Conservation (phyloP, 1,140 invertebrate genomes). For the Drosophila carrolli region DNA sequence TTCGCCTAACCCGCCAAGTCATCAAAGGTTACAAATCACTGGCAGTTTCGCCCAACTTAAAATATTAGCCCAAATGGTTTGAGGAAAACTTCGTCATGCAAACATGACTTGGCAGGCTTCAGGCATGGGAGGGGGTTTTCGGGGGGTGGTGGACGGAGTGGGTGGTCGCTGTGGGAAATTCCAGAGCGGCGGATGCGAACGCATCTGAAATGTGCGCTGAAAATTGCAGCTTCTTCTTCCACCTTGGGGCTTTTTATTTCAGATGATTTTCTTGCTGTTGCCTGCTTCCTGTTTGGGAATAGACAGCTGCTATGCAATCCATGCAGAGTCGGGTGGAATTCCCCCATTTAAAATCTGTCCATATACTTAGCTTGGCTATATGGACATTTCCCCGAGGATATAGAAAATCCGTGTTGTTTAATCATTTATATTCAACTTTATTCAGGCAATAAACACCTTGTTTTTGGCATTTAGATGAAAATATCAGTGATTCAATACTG, state of each 20-base stretch:
- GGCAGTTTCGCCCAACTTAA: conserved; percentile 52
- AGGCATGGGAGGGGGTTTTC: neutral
- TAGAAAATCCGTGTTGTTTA: too few species aligned
- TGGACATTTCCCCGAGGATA: neutral
- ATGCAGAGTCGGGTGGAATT: neutral
- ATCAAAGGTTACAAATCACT: conserved; percentile 53
- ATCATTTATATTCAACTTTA: too few species aligned
- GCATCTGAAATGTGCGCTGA: conserved; percentile 50
- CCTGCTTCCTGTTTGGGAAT: conserved; percentile 47
- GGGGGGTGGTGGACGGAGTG: neutral
- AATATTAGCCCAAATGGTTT: conserved; percentile 60
- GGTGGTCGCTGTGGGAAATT: conserved; percentile 21
- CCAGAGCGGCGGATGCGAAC: conserved; percentile 32
- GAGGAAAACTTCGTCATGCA: conserved; percentile 70
- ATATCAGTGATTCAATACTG: too few species aligned
- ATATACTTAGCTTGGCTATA: neutral
- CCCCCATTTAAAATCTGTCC: conserved; percentile 2
- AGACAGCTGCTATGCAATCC: conserved; percentile 37
- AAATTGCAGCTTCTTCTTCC: conserved; percentile 72
- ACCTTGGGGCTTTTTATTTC: conserved; percentile 22
- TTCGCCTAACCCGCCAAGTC: conserved; percentile 42
- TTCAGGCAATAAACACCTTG: too few species aligned
- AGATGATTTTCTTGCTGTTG: conserved; percentile 20
- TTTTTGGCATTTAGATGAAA: too few species aligned
- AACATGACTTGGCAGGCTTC: conserved; percentile 72